A percentile compares a stretch with the other conserved stretches of the same genome.
phyloP scores from a whole-genome alignment of 2,888 invertebrate species.

The Deroplatys truncata region DNA sequence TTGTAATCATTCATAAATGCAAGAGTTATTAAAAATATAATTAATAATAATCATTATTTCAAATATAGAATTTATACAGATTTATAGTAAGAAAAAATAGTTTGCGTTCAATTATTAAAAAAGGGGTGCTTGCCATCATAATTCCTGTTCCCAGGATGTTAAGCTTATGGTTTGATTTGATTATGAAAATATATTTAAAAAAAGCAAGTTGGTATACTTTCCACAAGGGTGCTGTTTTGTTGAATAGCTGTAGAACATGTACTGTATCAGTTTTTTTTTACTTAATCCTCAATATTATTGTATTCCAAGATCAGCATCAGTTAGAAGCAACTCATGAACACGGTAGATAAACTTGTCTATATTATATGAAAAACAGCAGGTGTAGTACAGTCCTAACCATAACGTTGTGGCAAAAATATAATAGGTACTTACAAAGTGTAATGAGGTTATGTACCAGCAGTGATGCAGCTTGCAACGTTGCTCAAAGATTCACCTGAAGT shows the following conservation, averaged over 20 bases:
- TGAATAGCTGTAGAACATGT: not conserved
- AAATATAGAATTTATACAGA: not conserved
- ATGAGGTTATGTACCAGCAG: not conserved
- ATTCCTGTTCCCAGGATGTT: not conserved
- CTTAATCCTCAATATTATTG: not conserved
- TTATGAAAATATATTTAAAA: not conserved
- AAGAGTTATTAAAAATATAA: not conserved
- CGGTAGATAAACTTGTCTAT: not conserved
- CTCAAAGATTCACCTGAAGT: not conserved
- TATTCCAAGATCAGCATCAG: not conserved
- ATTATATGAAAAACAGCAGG: too few species aligned
- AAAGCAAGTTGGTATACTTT: not conserved
- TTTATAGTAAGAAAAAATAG: not conserved
- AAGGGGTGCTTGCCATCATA: not conserved
- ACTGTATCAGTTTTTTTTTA: not conserved
- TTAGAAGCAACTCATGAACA: not conserved
- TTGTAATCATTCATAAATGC: not conserved
- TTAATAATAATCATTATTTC: not conserved
- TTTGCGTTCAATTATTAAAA: not conserved
- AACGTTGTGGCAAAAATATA: not conserved
- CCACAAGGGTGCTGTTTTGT: not conserved
- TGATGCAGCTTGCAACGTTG: not conserved
- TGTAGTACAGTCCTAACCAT: not conserved
- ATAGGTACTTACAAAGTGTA: not conserved
- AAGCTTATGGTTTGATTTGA: not conserved